Conservation (phyloP, 1,140 invertebrate genomes). For the Euglossa dilemma region DNA sequence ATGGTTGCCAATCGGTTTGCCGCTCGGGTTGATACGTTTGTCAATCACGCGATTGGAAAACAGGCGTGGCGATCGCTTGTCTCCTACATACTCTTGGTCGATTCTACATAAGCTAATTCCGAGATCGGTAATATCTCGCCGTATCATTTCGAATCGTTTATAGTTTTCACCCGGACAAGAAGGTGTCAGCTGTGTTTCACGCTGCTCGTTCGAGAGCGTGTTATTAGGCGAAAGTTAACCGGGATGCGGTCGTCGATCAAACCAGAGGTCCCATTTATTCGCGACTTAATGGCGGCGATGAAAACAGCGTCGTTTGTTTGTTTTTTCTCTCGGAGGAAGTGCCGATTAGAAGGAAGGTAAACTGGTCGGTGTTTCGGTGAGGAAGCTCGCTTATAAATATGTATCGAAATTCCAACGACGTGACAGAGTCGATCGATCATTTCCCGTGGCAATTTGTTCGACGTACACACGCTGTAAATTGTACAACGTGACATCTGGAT, state of each 20-base stretch:
- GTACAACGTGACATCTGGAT: not conserved
- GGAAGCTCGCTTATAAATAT: not conserved
- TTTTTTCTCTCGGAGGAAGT: too few species aligned
- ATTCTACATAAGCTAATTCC: not conserved
- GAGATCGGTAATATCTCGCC: not conserved
- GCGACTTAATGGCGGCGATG: too few species aligned
- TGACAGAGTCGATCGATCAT: not conserved
- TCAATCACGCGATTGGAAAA: not conserved
- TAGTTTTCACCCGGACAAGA: too few species aligned
- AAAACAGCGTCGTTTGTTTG: not conserved
- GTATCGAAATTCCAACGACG: not conserved
- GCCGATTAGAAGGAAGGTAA: not conserved
- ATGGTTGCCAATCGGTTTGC: not conserved
- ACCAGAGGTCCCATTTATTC: too few species aligned
- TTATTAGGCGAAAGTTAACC: too few species aligned
- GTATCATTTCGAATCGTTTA: too few species aligned
- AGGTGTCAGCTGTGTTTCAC: too few species aligned
- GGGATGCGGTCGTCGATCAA: too few species aligned
- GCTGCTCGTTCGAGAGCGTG: too few species aligned
- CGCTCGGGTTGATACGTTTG: not conserved
- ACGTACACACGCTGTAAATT: too few species aligned
- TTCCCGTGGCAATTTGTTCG: not conserved
- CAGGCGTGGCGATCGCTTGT: not conserved
- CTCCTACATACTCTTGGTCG: too few species aligned
- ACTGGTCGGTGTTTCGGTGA: not conserved